phyloP scores from a whole-genome alignment of 2,113 vertebrate genomes.

The Haliaeetus leucogaster region DNA sequence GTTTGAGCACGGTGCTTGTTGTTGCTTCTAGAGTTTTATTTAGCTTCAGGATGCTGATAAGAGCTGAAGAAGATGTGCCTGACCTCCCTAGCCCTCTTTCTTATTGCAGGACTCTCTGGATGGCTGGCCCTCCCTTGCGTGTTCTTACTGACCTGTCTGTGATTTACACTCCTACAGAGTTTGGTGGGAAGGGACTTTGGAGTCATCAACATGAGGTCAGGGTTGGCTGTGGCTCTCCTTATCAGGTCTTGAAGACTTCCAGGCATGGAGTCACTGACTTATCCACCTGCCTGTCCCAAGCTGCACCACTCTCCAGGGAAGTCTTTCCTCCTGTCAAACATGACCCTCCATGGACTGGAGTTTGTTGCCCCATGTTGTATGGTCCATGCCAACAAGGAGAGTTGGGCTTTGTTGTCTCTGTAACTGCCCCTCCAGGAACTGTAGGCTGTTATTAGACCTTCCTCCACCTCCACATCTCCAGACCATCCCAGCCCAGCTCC shows the following conservation, averaged over 20 bases:
- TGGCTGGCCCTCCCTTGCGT: not conserved
- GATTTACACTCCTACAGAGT: not conserved
- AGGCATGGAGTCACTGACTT: not conserved
- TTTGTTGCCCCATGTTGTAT: not conserved
- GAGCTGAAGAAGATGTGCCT: not conserved
- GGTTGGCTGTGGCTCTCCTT: not conserved
- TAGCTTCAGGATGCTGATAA: not conserved
- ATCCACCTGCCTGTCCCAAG: not conserved
- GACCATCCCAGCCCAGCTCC: not conserved
- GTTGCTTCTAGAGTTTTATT: not conserved
- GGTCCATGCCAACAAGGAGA: no score
- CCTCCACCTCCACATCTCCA: not conserved
- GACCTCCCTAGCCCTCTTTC: not conserved
- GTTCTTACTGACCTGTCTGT: not conserved
- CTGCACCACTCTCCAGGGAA: not conserved
- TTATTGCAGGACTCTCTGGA: not conserved
- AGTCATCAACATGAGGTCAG: not conserved
- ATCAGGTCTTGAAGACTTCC: not conserved
- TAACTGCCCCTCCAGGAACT: not conserved
- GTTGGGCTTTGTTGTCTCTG: not conserved
- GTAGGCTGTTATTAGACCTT: not conserved
- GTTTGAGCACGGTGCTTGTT: not conserved
- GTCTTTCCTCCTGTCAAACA: not conserved
- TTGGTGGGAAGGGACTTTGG: not conserved
- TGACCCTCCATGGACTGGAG: not conserved